Evolutionary conservation across 2,888 invertebrate genomes (phyloP), one percentile per base, ranked within the genome.

Genomic region (Tyria jacobaeae): DNA sequence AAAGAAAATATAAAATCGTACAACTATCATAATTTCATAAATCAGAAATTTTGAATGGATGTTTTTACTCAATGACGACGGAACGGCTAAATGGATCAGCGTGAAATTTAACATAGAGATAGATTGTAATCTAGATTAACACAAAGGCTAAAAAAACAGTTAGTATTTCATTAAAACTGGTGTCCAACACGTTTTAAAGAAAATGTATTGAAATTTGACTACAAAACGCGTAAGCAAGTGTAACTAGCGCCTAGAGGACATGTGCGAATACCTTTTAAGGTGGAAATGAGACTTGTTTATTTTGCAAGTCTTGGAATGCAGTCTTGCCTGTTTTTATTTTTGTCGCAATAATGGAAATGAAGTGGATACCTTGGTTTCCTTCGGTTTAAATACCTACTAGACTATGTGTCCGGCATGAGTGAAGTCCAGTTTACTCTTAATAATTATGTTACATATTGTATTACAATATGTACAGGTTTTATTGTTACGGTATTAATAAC

Each of bases 221-320:
- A 10, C 3, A 44, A 44, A 44, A 4, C n/a, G 17, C 10, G 41
- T 44, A 21, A 21, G 0, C 21, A 17, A 41, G 56, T 56, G 53
- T 57, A 57, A 9, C 25, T 3, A 24, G 24, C n/a, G 47, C 52
- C 31, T 57, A 55, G 58, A 52, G 81, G 83, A 84, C 91, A 89
- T 90, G 86, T 89, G 89, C 81, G 74, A 73, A 66, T 64, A 70
- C 88, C 86, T 74, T 86, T 80, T 87, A 88, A 78, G 87, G 89
- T 70, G 63, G 74, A 78, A 79, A 81, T 79, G 78, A 71, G 67
- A 78, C 78, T 68, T 64, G 79, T 81, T 79, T 77, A 78, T 83
- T 87, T 85, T 85, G 82, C 83, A 82, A 83, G 81, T 75, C 65
- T 74, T 66, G 80, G 80, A 79, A 77, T 87, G 87, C 84, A 82